These are phyloP conservation scores for Bucco capensis DNA, from an alignment of 2,113 vertebrate species.

Conservation along the genomic window DNA sequence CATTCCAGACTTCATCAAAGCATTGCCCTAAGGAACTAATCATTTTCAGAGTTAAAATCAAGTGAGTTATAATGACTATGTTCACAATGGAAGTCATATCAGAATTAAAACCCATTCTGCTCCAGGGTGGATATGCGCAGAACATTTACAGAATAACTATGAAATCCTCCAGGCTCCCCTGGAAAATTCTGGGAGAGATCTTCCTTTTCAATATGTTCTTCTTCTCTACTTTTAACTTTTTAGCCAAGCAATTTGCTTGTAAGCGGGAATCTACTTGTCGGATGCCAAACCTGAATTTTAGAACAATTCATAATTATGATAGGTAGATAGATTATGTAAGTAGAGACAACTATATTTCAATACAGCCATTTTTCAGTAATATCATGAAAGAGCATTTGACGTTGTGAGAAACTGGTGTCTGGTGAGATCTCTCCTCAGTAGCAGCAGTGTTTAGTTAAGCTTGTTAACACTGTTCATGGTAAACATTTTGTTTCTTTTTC, in stretches of 20 bases:
- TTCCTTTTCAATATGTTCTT: background rate
- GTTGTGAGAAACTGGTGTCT: background rate
- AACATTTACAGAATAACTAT: background rate
- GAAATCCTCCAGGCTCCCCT: background rate
- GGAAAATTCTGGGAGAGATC: background rate
- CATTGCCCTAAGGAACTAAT: constrained; percentile 7
- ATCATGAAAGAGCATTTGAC: background rate
- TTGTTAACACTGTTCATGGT: background rate
- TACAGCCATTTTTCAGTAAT: background rate
- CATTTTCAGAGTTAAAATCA: background rate
- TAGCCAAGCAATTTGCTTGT: background rate
- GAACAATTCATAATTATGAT: background rate
- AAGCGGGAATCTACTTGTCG: background rate
- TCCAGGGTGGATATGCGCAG: background rate
- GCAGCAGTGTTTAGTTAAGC: background rate
- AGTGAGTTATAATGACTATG: background rate
- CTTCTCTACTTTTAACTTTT: background rate
- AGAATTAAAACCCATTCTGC: constrained; percentile 27
- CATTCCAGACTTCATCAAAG: constrained; percentile 56
- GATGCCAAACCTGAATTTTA: background rate
- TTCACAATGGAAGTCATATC: background rate
- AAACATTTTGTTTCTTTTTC: background rate
- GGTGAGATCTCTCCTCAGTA: background rate
- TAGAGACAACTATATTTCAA: background rate
- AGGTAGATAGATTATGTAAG: background rate